Evolutionary conservation across 2,797 vertebrate genomes (phyloP), one percentile per base, ranked within the genome.

Genomic region (Lithobates pipiens): DNA sequence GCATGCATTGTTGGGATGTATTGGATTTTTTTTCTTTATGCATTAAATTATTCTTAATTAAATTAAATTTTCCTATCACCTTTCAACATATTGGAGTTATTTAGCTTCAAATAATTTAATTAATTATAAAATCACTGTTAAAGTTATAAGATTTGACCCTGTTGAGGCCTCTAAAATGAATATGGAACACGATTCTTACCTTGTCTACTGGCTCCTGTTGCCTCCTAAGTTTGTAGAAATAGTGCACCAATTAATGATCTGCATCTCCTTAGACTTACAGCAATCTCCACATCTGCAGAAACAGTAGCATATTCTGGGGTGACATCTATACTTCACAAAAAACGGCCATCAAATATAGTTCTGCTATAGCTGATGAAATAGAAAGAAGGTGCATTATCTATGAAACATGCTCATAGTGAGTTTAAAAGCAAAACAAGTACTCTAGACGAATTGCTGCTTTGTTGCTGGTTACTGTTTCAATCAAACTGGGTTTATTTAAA

Each of bases 401-500:
- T 61, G 21, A 61, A 61, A 61, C 23, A 2, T 61, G 54, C 54
- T 61, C 6, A n/a, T 23, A 23, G n/a, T 36, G 11, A 18, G 72
- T 72, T 80, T 80, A 71, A 72, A 72, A 81, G 44, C 7, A 6
- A 18, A 23, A 57, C 54, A 72, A 61, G n/a, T 32, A 72, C 39
- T 36, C 34, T 57, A 61, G 8, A 21, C 23, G 54, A 61, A 61
- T 61, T 61, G 54, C 5, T 61, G 25, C n/a, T 77, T 68, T 77
- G 54, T 63, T 44, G 68, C 34, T 57, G 42, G 34, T 71, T 50
- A 57, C 44, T 27, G 29, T 71, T 71, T 76, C 34, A 75, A 75
- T 76, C 63, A 44, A 73, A 36, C 69, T 73, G 29, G 71, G 71
- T 32, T 80, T 54, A 75, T 75, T 68, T 80, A 80, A 65, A 80